phyloP scores from a whole-genome alignment of 37 sponge, comb jelly and placozoan genomes.

The Spongia lamella region DNA sequence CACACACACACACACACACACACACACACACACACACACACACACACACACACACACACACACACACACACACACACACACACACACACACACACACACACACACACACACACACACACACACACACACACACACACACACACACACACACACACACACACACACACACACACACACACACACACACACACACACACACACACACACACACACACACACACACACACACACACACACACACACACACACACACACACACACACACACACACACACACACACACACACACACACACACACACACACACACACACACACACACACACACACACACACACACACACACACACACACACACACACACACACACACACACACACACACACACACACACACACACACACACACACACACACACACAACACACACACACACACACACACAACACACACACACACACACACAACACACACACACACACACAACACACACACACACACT shows the following conservation, averaged over 20 bases:
- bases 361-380: not conserved
- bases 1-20: too few relatives aligned
- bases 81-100: not conserved
- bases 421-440: not conserved
- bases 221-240: not conserved
- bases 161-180: too few relatives aligned
- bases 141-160: not conserved
- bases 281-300: not conserved
- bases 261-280: too few relatives aligned
- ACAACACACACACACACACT: too few relatives aligned
- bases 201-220: not conserved
- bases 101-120: too few relatives aligned
- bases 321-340: not conserved
- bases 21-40: not conserved
- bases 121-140: not conserved
- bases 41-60: not conserved
- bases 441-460: not conserved
- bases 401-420: not conserved
- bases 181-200: not conserved
- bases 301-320: not conserved
- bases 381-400: not conserved
- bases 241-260: not conserved
- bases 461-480: not conserved
- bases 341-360: slow-evolving; percentile 19
- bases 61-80: not conserved